Evolutionary conservation across 2,888 invertebrate genomes (phyloP).

Genomic region (Ormyrus thymus): DNA sequence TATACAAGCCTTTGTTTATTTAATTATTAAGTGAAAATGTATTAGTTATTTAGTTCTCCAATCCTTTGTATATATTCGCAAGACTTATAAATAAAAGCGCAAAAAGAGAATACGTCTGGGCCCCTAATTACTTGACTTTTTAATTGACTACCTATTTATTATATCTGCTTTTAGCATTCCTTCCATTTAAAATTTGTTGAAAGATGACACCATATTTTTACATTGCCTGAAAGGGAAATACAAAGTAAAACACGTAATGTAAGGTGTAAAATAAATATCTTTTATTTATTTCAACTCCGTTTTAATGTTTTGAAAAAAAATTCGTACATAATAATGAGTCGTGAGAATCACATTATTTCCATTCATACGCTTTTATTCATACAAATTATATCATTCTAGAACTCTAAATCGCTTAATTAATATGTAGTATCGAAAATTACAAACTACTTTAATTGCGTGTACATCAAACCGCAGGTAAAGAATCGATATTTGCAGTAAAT

Average conservation of each 20-base stretch:
- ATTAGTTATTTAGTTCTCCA: slow-evolving; percentile 73
- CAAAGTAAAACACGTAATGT: background rate
- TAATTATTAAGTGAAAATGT: slow-evolving; percentile 69
- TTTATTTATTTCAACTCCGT: slow-evolving; percentile 52
- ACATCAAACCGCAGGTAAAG: slow-evolving; percentile 29
- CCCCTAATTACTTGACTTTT: slow-evolving; percentile 28
- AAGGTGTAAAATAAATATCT: slow-evolving; percentile 52
- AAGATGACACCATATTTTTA: background rate
- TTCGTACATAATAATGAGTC: slow-evolving; percentile 41
- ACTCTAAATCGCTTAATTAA: slow-evolving; percentile 35
- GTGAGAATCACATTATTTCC: slow-evolving; percentile 48
- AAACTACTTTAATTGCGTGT: slow-evolving; percentile 37
- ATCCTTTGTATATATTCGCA: slow-evolving; percentile 75
- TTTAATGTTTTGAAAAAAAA: slow-evolving; percentile 35
- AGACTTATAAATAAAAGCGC: slow-evolving; percentile 72
- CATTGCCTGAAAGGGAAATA: background rate
- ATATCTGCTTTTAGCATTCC: too few relatives aligned
- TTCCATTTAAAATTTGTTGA: background rate
- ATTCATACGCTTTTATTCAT: slow-evolving; percentile 45
- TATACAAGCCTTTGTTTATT: slow-evolving; percentile 73
- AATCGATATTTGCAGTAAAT: slow-evolving; percentile 29
- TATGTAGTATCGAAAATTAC: slow-evolving; percentile 32
- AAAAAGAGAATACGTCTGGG: slow-evolving; percentile 53
- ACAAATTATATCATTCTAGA: slow-evolving; percentile 31
- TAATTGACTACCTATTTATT: background rate